Base-by-base conservation (phyloP, 2,888 invertebrate genomes). In the Bibio marci region DNA sequence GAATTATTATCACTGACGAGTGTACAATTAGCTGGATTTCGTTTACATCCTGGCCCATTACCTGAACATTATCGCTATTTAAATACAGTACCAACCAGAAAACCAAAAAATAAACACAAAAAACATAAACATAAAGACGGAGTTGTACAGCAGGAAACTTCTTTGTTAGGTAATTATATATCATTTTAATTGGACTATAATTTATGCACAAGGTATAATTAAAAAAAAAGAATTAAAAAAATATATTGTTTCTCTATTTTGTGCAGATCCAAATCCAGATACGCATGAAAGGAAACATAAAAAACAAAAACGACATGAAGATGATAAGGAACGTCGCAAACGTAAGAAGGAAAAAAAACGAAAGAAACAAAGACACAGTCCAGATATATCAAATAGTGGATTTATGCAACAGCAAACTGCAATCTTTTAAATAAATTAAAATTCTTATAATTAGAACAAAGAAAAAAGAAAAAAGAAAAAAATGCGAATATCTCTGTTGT, bases 61-160 rank as follows among this genome's bases (percentile, higher is more conserved):
- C 94, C 94, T 14, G 94, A 94, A 62, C 92, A 94, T 62, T 92
- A 91, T 63, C 76, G 92, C 48, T 82, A 88, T 59, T 79, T 90
- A 52, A 91, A 82, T 65, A 85, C 88, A 52, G 77, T 85, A 46
- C 88, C 91, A 45, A 83, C 85, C 53, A 86, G 87, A 58, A 85
- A 88, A 63, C 91, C 91, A 56, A 91, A 91, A 64, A 91, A 87
- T 56, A 90, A 91, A 60, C 91, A 92, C 58, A 91, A 91, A 70
- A 88, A 88, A 56, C 90, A 88, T 52, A 87, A 87, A 63, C 86
- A 87, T 55, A 88, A 88, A 66, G 85, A 85, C 51, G 85, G 86
- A 13, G 80, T 81, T 41, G 71, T 76, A 32, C 76, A 76, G 31
- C 82, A 80, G 54, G 85, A 85, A 57, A 74, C 80, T 43, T 73